These are phyloP conservation scores for Silvanus unidentatus DNA, from an alignment of 2,888 invertebrate genomes.

Conservation along the genomic window DNA sequence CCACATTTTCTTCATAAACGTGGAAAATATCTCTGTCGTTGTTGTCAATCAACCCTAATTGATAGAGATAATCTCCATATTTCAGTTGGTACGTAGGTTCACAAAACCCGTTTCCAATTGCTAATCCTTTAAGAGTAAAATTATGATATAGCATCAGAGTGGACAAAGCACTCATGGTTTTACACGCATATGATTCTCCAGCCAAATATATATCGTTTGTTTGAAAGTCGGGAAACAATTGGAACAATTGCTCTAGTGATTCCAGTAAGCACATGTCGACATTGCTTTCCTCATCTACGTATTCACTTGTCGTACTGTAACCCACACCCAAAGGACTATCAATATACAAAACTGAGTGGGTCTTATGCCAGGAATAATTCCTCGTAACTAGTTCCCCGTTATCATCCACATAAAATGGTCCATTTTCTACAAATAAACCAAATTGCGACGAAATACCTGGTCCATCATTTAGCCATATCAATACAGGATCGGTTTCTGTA, in stretches of 20 bases:
- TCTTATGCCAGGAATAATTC: slow-evolving; percentile 72
- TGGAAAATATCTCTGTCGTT: slow-evolving; percentile 58
- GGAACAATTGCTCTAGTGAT: slow-evolving; percentile 75
- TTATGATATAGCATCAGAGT: slow-evolving; percentile 64
- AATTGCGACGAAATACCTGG: slow-evolving; percentile 76
- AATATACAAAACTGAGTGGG: slow-evolving; percentile 78
- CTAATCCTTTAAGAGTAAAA: slow-evolving; percentile 63
- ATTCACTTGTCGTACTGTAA: slow-evolving; percentile 84
- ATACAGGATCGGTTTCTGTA: slow-evolving; percentile 58
- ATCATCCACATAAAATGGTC: slow-evolving; percentile 53
- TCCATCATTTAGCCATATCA: slow-evolving; percentile 83
- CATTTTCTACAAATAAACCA: slow-evolving; percentile 79
- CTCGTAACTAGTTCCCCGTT: slow-evolving; percentile 50
- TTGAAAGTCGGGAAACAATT: slow-evolving; percentile 71
- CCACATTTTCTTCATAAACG: slow-evolving; percentile 53
- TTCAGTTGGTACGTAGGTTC: slow-evolving; percentile 73
- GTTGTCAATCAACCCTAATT: slow-evolving; percentile 65
- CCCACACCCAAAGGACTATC: slow-evolving; percentile 84
- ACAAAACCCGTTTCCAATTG: slow-evolving; percentile 75
- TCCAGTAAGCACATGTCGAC: slow-evolving; percentile 75
- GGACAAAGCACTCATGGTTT: slow-evolving; percentile 68
- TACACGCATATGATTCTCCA: slow-evolving; percentile 85
- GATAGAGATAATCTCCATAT: slow-evolving; percentile 75
- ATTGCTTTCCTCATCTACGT: slow-evolving; percentile 70
- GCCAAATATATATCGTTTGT: slow-evolving; percentile 76